These are phyloP conservation scores for Aphrophora alni DNA, from an alignment of 2,888 invertebrate species.

Conservation along the genomic window DNA sequence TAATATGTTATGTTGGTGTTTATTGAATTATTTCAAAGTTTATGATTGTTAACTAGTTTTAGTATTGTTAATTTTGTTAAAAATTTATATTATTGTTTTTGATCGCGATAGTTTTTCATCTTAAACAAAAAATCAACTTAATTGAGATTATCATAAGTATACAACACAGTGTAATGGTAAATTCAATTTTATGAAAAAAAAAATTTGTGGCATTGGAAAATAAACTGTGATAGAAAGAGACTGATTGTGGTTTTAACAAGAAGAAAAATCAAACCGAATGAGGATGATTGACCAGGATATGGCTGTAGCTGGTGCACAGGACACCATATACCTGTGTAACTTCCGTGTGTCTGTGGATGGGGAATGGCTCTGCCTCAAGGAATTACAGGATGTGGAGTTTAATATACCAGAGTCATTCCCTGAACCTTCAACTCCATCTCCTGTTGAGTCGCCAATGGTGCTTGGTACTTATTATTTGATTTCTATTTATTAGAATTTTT, in stretches of 20 bases:
- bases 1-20: no score
- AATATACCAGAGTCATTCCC: constrained; percentile 74
- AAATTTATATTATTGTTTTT: no score
- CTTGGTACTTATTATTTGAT: constrained; percentile 65
- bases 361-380: constrained; percentile 95
- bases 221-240: not conserved
- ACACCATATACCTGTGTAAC: constrained; percentile 96
- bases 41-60: no score
- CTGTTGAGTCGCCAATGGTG: constrained; percentile 67
- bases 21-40: no score
- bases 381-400: constrained; percentile 88
- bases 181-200: no score
- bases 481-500: no score
- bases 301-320: constrained; percentile 68
- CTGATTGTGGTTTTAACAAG: not conserved
- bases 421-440: constrained; percentile 68
- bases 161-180: no score
- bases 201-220: not conserved
- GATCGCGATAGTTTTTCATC: no score
- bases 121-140: no score
- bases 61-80: no score
- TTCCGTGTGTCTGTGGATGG: constrained; percentile 97
- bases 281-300: constrained; percentile 40
- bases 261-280: constrained; percentile 23
- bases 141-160: no score